Percentiles rank a stretch among this genome's conserved stretches.
Conservation (phyloP, 2,113 vertebrate genomes). For the Thryonomys swinderianus region DNA sequence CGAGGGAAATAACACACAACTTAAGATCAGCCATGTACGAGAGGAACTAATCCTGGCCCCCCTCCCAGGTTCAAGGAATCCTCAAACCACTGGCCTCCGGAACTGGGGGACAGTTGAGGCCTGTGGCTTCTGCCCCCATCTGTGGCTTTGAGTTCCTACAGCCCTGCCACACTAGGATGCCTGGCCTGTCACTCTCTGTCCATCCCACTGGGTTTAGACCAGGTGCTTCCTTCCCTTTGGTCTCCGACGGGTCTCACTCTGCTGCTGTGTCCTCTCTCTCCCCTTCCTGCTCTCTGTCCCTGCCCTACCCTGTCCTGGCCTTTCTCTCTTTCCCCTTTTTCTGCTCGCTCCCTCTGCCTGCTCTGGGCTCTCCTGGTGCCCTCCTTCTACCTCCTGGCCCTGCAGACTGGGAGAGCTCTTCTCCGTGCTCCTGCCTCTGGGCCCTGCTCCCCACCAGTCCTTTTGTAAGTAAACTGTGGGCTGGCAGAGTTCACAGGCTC, state of each 20-base stretch:
- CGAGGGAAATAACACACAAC: fast-evolving
- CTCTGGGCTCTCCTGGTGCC: no score
- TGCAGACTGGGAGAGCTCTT: background rate
- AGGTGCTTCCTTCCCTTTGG: no score
- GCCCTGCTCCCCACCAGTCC: background rate
- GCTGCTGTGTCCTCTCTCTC: no score
- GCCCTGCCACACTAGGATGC: no score
- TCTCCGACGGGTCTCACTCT: background rate
- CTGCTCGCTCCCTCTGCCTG: background rate
- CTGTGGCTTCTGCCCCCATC: background rate
- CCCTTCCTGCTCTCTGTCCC: background rate
- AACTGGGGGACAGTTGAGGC: fast-evolving
- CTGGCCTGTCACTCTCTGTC: fast-evolving
- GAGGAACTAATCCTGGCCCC: fast-evolving
- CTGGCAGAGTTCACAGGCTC: background rate
- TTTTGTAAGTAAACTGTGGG: background rate
- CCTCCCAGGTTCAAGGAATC: background rate
- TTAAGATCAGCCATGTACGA: fast-evolving
- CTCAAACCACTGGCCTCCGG: background rate
- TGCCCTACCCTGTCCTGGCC: background rate
- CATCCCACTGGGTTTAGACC: background rate
- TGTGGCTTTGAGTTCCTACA: background rate
- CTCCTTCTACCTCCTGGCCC: background rate
- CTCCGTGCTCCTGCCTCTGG: background rate
- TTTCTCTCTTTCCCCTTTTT: background rate